Evolutionary conservation across 2,797 vertebrate species (phyloP), one percentile per base, ranked within the genome.

Genomic region (Poecilia velifera): DNA sequence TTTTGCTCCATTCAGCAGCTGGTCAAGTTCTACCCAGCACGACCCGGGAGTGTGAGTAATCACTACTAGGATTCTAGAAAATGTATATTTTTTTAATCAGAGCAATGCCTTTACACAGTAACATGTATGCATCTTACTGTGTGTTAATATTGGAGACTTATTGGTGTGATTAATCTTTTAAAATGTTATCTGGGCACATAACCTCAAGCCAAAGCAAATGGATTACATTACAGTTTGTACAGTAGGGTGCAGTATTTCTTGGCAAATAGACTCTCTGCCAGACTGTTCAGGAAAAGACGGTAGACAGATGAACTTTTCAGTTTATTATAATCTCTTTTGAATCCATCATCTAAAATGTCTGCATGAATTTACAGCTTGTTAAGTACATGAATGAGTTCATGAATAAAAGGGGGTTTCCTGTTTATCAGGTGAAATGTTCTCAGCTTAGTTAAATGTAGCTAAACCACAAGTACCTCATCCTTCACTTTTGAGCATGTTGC

Each of bases 101-200:
- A 78, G 83, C 36, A 28, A 13, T 70, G 12, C 64, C 10, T 70
- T 83, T 31, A 2, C 34, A 34, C 34, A 34, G 34, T 34, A 43
- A 41, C 8, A 34, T 53, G 36, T 12, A 13, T 57, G 45, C 36
- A 25, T 53, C 18, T 55, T 39, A 70, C 77, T 82, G 55, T 39
- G 39, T 59, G 47, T 43, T 78, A 46, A 46, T 85, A 84, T 82
- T 81, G n/a, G 72, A 77, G 78, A 89, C 82, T 88, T 90, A 85
- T 86, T 86, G 82, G 84, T 79, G 86, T 85, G 85, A 92, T 94
- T 89, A 87, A 90, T 92, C 83, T 89, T 89, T 91, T 84, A 89
- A 88, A 89, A 93, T 83, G 82, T 89, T 86, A 86, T 90, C 88
- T 83, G 85, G 77, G 76, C 75, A 86, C 86, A 89, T 83, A 88